Base-by-base conservation (phyloP, 2,113 vertebrate species). In the Actenoides lindsayi region DNA sequence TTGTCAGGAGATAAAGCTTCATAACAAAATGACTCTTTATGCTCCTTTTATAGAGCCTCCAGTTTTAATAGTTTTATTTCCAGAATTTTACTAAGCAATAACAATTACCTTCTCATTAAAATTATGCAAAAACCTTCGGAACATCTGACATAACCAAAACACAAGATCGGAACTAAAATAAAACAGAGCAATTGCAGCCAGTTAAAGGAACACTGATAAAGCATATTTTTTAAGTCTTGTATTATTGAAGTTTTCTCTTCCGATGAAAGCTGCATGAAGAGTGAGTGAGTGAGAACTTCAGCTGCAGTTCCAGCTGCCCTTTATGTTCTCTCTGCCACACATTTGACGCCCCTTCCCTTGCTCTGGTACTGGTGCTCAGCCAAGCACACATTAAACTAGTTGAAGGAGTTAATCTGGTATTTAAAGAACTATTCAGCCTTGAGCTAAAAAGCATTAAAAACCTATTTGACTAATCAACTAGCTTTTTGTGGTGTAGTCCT, bases 101-200 rank as follows among this genome's bases (percentile, higher is more conserved):
- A 64, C 75, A 92, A 79, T 53, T 80, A 76, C 16, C 44, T 83
- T 69, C 78, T 85, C 85, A 76, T 62, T 84, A 80, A 63, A 91
- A 75, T 7, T 11, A 21, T 51, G 57, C n/a, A 44, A 62, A 33
- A 78, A 10, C 41, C 21, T 30, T 67, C 64, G 77, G 85, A 87
- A 60, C 24, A 84, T 41, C 77, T 57, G 65, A 87, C 56, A 69
- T 11, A 74, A 59, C 41, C 13, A 75, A 83, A 88, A 14, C 13
- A 68, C 35, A 70, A 39, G 59, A 57, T 0, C 53, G 27, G 19
- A 65, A 65, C 44, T 78, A 21, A 89, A 87, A 44, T 37, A 89
- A 69, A 94, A 63, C 25, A 25, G 37, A 62, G n/a, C 25, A 53
- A 59, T 70, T 57, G 39, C 54, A 83, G 54, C 5, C 53, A 83